These are phyloP conservation scores for Diploptera punctata DNA, from an alignment of 2,888 invertebrate genomes.

Conservation along the genomic window DNA sequence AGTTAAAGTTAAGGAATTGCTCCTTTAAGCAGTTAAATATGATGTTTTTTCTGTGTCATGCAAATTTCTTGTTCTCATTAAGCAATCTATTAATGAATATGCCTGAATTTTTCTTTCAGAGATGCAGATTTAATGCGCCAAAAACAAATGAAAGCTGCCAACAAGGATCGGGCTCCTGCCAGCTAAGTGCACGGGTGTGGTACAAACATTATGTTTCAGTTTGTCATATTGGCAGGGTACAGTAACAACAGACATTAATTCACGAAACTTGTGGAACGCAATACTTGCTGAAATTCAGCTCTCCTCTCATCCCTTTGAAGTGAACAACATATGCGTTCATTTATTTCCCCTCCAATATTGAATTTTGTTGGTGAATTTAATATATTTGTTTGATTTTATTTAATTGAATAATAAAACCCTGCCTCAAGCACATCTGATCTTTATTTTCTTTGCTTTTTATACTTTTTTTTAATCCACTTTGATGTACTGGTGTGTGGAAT, in stretches of 20 bases:
- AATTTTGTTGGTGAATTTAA: neutral
- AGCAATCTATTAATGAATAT: too few relatives aligned
- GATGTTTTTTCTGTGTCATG: too few relatives aligned
- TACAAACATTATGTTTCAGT: neutral
- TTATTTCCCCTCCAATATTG: neutral
- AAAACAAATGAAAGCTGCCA: constrained; percentile 66
- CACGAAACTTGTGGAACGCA: constrained; percentile 27
- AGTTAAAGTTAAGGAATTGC: too few relatives aligned
- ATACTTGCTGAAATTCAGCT: constrained; percentile 30
- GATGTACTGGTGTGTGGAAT: constrained; percentile 16
- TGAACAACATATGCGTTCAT: neutral
- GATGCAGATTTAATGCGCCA: constrained; percentile 90
- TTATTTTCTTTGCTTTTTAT: constrained; percentile 2
- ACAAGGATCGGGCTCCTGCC: constrained; percentile 33
- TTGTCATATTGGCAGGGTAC: constrained; percentile 27
- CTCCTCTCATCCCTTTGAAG: neutral
- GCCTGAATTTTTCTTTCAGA: constrained; percentile 62
- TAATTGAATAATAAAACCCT: constrained; percentile 2
- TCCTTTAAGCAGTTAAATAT: too few relatives aligned
- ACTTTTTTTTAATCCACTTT: neutral
- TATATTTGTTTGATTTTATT: neutral
- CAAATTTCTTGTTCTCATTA: constrained; percentile 13
- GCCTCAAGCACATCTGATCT: neutral
- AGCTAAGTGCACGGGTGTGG: constrained; percentile 33
- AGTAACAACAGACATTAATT: constrained; percentile 16